These are phyloP conservation scores for Parazoanthus darwini DNA, from an alignment of 92 coral and sea anemone genomes.

Conservation along the genomic window DNA sequence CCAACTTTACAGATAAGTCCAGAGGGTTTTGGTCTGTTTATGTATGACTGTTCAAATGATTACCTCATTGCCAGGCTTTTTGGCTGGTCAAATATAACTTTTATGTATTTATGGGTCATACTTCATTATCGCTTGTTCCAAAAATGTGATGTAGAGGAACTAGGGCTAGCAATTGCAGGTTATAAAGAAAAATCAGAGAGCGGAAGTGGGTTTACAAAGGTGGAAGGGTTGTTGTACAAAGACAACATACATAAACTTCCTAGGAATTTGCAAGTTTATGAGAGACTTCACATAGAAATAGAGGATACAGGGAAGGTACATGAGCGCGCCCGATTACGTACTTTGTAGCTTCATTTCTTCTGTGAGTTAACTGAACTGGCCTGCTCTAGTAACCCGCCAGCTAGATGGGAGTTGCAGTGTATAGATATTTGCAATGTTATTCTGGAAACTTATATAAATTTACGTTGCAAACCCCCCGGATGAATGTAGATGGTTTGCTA, in stretches of 20 bases:
- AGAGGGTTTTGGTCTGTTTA: background rate
- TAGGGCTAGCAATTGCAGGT: background rate
- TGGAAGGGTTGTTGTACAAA: background rate
- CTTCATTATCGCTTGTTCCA: constrained; percentile 9
- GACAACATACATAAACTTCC: background rate
- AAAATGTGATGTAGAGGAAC: background rate
- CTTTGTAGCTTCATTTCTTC: too few species aligned
- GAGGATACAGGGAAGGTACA: background rate
- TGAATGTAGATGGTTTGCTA: too few species aligned
- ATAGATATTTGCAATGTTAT: too few species aligned
- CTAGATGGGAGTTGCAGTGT: too few species aligned
- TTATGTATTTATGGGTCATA: constrained; percentile 17
- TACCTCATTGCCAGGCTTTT: constrained; percentile 1
- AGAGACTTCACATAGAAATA: background rate
- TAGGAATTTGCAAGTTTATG: background rate
- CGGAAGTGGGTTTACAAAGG: background rate
- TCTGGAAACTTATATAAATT: too few species aligned
- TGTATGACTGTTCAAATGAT: constrained; percentile 10
- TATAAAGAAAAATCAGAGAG: background rate
- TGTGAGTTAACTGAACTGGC: too few species aligned
- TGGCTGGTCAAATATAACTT: background rate
- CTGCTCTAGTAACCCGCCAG: too few species aligned
- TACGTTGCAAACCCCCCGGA: too few species aligned
- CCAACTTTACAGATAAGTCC: constrained; percentile 7
- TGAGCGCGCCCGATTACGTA: too few species aligned